Evolutionary conservation across 2,113 vertebrate genomes (phyloP).

Genomic region (Mustelus asterias): DNA sequence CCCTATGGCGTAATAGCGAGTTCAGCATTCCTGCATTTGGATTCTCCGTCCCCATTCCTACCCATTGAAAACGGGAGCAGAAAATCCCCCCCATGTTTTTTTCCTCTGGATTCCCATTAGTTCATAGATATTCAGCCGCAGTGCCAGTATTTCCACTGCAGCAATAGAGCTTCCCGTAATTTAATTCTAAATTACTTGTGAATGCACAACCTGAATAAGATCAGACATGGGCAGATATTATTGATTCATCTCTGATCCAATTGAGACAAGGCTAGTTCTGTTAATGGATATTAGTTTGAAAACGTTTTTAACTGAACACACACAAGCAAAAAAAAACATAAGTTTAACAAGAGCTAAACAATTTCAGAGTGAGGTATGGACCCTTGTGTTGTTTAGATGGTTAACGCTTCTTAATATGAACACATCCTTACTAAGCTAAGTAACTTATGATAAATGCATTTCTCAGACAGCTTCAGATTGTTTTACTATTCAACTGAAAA

Average conservation of each 20-base stretch:
- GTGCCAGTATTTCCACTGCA: not conserved
- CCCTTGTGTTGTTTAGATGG: not conserved
- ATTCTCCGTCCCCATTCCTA: no score
- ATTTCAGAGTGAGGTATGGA: not conserved
- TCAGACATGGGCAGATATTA: not conserved
- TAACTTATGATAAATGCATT: not conserved
- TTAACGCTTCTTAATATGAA: not conserved
- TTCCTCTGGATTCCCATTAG: not conserved
- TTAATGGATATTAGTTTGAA: not conserved
- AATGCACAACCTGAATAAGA: not conserved
- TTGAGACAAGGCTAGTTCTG: not conserved
- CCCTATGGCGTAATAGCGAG: no score
- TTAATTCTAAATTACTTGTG: not conserved
- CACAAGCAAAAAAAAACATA: not conserved
- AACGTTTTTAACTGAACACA: not conserved
- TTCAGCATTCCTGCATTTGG: no score
- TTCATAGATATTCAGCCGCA: not conserved
- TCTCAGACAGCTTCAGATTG: not conserved
- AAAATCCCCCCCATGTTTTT: not conserved
- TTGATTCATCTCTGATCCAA: not conserved
- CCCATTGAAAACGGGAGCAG: no score
- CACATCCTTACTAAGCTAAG: not conserved
- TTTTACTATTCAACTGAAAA: not conserved
- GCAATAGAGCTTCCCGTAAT: not conserved
- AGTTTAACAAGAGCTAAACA: not conserved